A percentile compares a stretch with the other conserved stretches of the same genome.
These are phyloP conservation scores for Reinhardtius hippoglossoides DNA, from an alignment of 2,113 vertebrate genomes.

Conservation along the genomic window DNA sequence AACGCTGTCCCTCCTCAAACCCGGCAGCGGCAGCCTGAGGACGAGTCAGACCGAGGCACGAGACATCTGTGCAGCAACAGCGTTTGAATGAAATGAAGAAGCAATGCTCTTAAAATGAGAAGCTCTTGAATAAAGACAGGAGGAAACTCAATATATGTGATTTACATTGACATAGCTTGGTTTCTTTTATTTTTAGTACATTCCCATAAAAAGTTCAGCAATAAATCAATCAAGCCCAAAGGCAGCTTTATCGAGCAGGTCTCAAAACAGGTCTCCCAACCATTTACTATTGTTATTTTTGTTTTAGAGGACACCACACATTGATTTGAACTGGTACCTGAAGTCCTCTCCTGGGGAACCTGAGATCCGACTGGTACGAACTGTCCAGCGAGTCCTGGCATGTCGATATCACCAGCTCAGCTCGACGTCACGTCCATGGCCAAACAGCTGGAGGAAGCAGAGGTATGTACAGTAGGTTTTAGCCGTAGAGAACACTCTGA, in stretches of 20 bases:
- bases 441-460: conserved; percentile 87
- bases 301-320: conserved; percentile 59
- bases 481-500: background rate
- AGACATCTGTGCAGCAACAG: background rate
- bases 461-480: conserved; percentile 77
- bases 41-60: background rate
- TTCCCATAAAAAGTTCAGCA: no score
- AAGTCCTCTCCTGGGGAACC: conserved; percentile 56
- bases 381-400: conserved; percentile 83
- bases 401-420: conserved; percentile 87
- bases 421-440: conserved; percentile 84
- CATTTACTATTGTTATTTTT: conserved; percentile 6
- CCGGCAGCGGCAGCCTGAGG: background rate
- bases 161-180: no score
- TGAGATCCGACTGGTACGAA: conserved; percentile 74
- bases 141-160: no score
- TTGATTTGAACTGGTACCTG: conserved; percentile 52
- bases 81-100: background rate
- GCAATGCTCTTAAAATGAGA: no score
- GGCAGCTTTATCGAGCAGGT: background rate
- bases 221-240: no score
- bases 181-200: no score
- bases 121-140: no score
- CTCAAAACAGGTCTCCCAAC: background rate
- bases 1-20: background rate